Conservation (phyloP, 2,888 invertebrate species). For the Leptopterna dolabrata region DNA sequence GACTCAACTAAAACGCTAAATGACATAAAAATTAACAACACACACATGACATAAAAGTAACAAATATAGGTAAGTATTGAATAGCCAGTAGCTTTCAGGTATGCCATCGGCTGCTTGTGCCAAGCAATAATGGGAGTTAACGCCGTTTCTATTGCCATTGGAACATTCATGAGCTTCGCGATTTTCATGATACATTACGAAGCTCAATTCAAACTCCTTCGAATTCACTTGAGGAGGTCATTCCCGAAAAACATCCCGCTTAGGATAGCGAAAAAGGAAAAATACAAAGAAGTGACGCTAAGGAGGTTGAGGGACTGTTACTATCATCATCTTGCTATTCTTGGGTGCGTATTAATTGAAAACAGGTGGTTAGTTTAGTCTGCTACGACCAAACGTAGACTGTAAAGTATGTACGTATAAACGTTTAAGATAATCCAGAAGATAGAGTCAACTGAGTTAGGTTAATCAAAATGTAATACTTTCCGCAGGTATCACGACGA, state of each 20-base stretch:
- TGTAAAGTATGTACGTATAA: too few relatives aligned
- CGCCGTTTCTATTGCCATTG: slow-evolving; percentile 29
- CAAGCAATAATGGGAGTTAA: slow-evolving; percentile 32
- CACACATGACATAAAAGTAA: too few relatives aligned
- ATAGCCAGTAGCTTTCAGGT: not conserved
- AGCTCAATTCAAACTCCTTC: slow-evolving; percentile 36
- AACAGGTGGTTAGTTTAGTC: not conserved
- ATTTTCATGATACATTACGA: slow-evolving; percentile 30
- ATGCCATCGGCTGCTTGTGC: slow-evolving; percentile 28
- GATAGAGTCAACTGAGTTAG: too few relatives aligned
- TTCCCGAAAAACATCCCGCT: slow-evolving; percentile 1
- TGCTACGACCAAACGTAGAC: too few relatives aligned
- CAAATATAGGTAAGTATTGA: too few relatives aligned
- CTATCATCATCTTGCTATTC: slow-evolving; percentile 23
- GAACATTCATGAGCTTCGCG: slow-evolving; percentile 35
- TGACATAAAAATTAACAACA: too few relatives aligned
- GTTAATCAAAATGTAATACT: too few relatives aligned
- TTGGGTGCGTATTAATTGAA: not conserved
- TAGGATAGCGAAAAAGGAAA: not conserved
- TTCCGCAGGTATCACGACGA: slow-evolving; percentile 20
- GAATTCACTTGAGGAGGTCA: not conserved
- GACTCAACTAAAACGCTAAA: too few relatives aligned
- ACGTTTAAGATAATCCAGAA: too few relatives aligned
- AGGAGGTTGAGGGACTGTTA: slow-evolving; percentile 26
- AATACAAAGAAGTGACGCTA: slow-evolving; percentile 11